Percentiles rank a stretch among this genome's conserved stretches.
Conservation (phyloP, 2,797 vertebrate species). For the Kryptopterus vitreolus region DNA sequence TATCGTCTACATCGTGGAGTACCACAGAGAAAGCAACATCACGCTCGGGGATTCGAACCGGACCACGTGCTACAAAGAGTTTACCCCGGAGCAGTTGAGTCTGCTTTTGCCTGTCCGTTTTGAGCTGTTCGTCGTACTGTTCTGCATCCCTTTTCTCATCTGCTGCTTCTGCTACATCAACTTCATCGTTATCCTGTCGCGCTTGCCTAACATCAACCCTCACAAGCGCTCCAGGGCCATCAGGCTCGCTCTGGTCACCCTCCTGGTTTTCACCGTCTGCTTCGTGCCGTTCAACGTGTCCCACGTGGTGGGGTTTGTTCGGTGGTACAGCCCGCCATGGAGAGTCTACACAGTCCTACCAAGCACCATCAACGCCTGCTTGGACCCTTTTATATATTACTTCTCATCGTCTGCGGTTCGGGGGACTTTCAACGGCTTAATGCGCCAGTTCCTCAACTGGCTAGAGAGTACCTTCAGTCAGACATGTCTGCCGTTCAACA, state of each 20-base stretch:
- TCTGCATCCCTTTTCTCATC: conserved; percentile 71
- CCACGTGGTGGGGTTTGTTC: conserved; percentile 67
- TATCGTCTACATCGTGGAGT: conserved; percentile 59
- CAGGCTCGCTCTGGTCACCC: conserved; percentile 68
- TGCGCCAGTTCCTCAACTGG: not conserved
- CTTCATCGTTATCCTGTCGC: conserved; percentile 68
- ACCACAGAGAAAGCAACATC: conserved; percentile 35
- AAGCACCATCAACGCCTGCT: conserved; percentile 69
- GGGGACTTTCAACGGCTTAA: not conserved
- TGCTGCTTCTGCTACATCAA: conserved; percentile 77
- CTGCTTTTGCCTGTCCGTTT: conserved; percentile 66
- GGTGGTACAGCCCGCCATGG: conserved; percentile 63
- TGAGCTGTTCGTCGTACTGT: conserved; percentile 72
- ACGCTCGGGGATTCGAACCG: conserved; percentile 23
- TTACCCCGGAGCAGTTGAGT: conserved; percentile 47
- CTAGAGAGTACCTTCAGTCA: not conserved
- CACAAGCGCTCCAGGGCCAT: conserved; percentile 64
- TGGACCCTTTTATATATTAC: conserved; percentile 77
- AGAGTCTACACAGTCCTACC: conserved; percentile 64
- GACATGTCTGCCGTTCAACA: not conserved
- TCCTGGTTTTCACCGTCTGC: conserved; percentile 70
- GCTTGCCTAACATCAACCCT: conserved; percentile 59
- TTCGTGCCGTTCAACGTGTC: conserved; percentile 74
- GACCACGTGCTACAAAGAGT: conserved; percentile 65
- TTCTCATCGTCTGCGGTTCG: conserved; percentile 70